Conservation (phyloP, 2,888 invertebrate species). For the Charanyca ferruginea region DNA sequence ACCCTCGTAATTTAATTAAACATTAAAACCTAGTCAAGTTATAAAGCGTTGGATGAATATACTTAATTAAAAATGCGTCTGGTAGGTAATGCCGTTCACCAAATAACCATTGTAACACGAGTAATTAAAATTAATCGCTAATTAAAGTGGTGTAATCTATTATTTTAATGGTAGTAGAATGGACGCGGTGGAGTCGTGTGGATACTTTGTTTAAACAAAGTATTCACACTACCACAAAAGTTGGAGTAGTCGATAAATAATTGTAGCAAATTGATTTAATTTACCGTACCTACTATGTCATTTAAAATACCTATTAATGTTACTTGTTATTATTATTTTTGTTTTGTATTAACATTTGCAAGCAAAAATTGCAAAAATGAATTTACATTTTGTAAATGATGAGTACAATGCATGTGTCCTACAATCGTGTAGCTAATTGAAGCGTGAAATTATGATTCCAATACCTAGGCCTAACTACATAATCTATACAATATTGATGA, state of each 20-base stretch:
- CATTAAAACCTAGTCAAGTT: slow-evolving; percentile 67
- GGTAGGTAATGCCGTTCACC: slow-evolving; percentile 49
- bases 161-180: slow-evolving; percentile 57
- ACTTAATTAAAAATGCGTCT: slow-evolving; percentile 78
- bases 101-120: slow-evolving; percentile 57
- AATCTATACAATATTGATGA: too few species aligned
- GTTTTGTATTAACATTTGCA: too few species aligned
- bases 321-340: too few species aligned
- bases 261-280: neutral
- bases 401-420: too few species aligned
- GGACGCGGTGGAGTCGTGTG: slow-evolving; percentile 38
- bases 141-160: slow-evolving; percentile 67
- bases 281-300: neutral
- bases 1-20: slow-evolving; percentile 72
- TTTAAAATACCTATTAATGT: too few species aligned
- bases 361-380: too few species aligned
- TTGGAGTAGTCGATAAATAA: neutral
- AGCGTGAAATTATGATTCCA: too few species aligned
- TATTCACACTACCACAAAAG: neutral
- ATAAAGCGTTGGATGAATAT: slow-evolving; percentile 74
- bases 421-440: too few species aligned
- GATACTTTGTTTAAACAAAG: neutral
- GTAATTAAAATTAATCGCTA: slow-evolving; percentile 72
- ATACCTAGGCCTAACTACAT: too few species aligned
- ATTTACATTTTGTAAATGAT: too few species aligned